Evolutionary conservation across 92 coral and sea anemone genomes (phyloP), one percentile per base, ranked within the genome.

Genomic region (Palythoa heliodiscus): DNA sequence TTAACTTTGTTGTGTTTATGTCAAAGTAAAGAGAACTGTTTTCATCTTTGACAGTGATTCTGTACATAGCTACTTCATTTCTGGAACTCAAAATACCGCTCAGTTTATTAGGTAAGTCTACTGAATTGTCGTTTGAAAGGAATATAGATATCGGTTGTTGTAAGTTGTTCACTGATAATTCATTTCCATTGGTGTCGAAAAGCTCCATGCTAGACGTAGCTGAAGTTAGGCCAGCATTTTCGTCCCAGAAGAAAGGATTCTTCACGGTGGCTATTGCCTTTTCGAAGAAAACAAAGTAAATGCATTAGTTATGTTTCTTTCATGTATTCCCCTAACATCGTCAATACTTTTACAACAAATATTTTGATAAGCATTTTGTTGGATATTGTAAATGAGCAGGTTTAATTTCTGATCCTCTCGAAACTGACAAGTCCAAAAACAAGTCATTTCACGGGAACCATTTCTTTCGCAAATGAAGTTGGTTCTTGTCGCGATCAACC

Each of bases 241-340:
- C 19, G 43, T 66, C 84, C 84, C 84, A 80, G 23, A 80, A 80
- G 73, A 80, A 80, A 24, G 84, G 84, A 3, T 12, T 80, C 7
- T 80, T 52, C 13, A 52, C 20, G 1, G 84, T 80, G 25, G 84
- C 22, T 80, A 80, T 66, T 66, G 74, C 84, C 84, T 80, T 74
- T 23, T 43, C 40, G 50, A 5, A 43, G 50, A 43, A 8, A 43
- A 43, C 6, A 43, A 43, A 43, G 9, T 5, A 43, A 5, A 5
- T 8, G 50, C 9, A 43, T 43, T 43, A 43, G 50, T 43, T 5
- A 43, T 43, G 50, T 43, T 43, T 43, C 6, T 43, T 43, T 43
- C 50, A 43, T 43, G n/a, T n/a, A 12, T 9, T 55, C 15, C 16
- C 16, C 7, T 1, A 43, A 5, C 9, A 43, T 43, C 50, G 9